These are phyloP conservation scores for Cuniculus paca DNA, from an alignment of 2,797 vertebrate species.

Conservation along the genomic window DNA sequence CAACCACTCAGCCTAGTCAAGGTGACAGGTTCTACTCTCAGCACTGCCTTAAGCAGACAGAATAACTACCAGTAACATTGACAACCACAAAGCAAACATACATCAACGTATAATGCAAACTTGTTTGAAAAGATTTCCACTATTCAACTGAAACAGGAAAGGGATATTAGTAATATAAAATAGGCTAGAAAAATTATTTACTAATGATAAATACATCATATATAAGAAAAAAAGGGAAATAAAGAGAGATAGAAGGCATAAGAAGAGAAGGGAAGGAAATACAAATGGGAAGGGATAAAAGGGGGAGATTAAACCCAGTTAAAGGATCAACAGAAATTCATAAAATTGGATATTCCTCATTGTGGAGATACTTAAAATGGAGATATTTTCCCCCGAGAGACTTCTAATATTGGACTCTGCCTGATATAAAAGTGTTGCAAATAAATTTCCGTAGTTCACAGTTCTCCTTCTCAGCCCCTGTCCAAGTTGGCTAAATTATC, in stretches of 20 bases:
- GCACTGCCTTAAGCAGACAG: not conserved
- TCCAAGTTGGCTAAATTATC: not conserved
- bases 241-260: not conserved
- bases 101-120: not conserved
- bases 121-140: not conserved
- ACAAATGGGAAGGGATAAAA: not conserved
- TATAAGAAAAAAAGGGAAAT: not conserved
- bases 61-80: not conserved
- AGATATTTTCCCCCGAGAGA: not conserved
- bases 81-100: not conserved
- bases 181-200: not conserved
- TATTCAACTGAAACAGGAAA: not conserved
- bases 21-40: not conserved
- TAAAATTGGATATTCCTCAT: not conserved
- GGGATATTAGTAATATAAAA: not conserved
- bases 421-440: not conserved
- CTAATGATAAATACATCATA: not conserved
- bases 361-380: not conserved
- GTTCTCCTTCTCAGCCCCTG: no score
- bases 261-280: not conserved
- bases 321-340: not conserved
- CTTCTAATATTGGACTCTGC: not conserved
- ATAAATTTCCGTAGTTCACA: not conserved
- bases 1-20: not conserved
- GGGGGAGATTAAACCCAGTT: not conserved